Evolutionary conservation across 2,113 vertebrate species (phyloP), one percentile per base, ranked within the genome.

Genomic region (Corvus moneduloides): DNA sequence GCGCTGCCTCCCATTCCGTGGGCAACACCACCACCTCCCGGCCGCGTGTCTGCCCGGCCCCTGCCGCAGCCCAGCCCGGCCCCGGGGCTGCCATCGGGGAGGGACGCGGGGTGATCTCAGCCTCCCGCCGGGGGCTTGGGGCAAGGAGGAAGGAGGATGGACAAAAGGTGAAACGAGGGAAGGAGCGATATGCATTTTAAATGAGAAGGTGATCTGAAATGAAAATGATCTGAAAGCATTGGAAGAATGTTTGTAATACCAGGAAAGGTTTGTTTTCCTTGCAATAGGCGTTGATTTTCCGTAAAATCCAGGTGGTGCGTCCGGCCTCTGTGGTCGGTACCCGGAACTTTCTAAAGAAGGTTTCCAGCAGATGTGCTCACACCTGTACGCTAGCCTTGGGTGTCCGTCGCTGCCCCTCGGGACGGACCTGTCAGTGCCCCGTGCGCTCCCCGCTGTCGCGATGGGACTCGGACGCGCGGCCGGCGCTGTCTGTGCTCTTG

Each of bases 21-120:
- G n/a, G 58, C 96, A 95, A 82, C 93, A 91, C 67, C 66, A 18
- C 95, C 94, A 30, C 80, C 66, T 33, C 63, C 96, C 96, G 98
- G 96, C 15, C 41, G 22, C 15, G 2, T 43, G 23, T 39, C 55
- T 39, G 8, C 8, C 48, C 46, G 17, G 39, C 14, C 37, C 44
- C n/a, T 4, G 39, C 30, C 26, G 21, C 54, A 4, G 3, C 18
- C 71, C 59, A 2, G 3, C 22, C 55, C 54, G 10, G 59, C 43
- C 61, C 62, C 44, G 26, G 6, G 20, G 63, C 37, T 76, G 72
- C 54, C 37, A 1, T 7, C 26, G 7, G 9, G 13, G 32, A 22
- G 27, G 27, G 37, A 5, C 8, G 64, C 46, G 56, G 8, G 28
- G 8, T 46, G n/a, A 69, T 68, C 55, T 43, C 59, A 19, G 21